Evolutionary conservation across 1,140 invertebrate genomes (phyloP), one percentile per base, ranked within the genome.

Genomic region (Bombus confusus): DNA sequence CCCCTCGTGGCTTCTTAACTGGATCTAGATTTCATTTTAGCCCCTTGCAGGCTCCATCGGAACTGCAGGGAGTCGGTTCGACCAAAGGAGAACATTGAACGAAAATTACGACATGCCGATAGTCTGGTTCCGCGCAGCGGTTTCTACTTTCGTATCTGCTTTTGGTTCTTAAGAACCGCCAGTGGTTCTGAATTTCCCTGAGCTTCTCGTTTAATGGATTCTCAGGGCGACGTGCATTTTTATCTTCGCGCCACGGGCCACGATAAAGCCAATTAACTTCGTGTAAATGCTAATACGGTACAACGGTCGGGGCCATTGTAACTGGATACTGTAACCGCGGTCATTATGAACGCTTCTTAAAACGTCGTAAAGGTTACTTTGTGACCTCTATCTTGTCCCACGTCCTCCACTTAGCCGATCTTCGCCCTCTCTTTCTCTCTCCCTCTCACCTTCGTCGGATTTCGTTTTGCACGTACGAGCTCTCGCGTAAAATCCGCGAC

Each of bases 261-360:
- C 76, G 83, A 84, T 84, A 84, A 72, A 72, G 75, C 83, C 83
- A 84, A 84, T 84, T 85, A 85, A 80, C 78, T 68, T 78, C 18
- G 83, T 74, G 83, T 74, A 85, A 85, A 85, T 81, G 83, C 52
- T 81, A 85, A 85, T 81, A 80, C 52, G n/a, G 31, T n/a, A 77
- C 57, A 62, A 71, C 68, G 31, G 39, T 47, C 47, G 41, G 6
- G 25, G 25, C 68, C 37, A n/a, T 10, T 52, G 82, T 78, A 47
- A 69, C 83, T n/a, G 76, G 66, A 72, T 84, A 52, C 43, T 9
- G 76, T 69, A 78, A 77, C 64, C 74, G n/a, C n/a, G 22, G 28
- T 77, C 74, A 37, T 79, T 79, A 84, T 31, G 52, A 43, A 31
- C 83, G 47, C 15, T 47, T 41, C 64, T 80, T 73, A 80, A 85